These are phyloP conservation scores for Hypercompe scribonia DNA, from an alignment of 2,888 invertebrate species.

Conservation along the genomic window DNA sequence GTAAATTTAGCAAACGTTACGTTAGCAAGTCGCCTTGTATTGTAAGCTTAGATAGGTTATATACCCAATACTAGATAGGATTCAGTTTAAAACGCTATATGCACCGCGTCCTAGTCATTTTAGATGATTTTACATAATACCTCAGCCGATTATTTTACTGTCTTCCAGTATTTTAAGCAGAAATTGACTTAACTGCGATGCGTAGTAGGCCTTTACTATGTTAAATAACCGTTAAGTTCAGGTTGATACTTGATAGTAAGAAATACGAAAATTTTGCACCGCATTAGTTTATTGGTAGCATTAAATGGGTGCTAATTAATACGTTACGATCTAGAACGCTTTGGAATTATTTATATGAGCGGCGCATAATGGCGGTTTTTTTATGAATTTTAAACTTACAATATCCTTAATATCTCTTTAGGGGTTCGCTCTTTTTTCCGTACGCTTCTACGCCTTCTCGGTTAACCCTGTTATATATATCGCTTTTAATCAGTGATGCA, in stretches of 20 bases:
- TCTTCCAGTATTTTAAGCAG: slow-evolving; percentile 80
- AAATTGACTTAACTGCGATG: slow-evolving; percentile 58
- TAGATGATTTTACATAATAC: slow-evolving; percentile 46
- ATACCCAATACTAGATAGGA: slow-evolving; percentile 56
- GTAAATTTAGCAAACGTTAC: slow-evolving; percentile 12
- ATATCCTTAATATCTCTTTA: slow-evolving; percentile 50
- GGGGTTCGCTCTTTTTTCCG: slow-evolving; percentile 58
- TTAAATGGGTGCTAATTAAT: slow-evolving; percentile 77
- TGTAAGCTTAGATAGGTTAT: slow-evolving; percentile 45
- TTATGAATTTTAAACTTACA: slow-evolving; percentile 42
- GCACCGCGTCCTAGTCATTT: slow-evolving; percentile 48
- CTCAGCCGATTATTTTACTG: slow-evolving; percentile 67
- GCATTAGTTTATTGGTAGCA: slow-evolving; percentile 74
- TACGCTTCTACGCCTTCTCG: slow-evolving; percentile 53
- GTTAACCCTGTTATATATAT: slow-evolving; percentile 49
- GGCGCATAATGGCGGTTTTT: slow-evolving; percentile 45
- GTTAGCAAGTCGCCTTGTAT: slow-evolving; percentile 47
- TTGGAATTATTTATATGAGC: slow-evolving; percentile 42
- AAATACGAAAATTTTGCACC: slow-evolving; percentile 60
- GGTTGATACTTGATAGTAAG: slow-evolving; percentile 49
- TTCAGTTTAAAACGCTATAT: slow-evolving; percentile 50
- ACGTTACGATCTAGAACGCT: slow-evolving; percentile 54
- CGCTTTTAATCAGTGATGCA: slow-evolving; percentile 74
- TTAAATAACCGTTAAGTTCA: slow-evolving; percentile 45
- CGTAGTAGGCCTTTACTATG: slow-evolving; percentile 55